phyloP scores from a whole-genome alignment of 2,113 vertebrate genomes.

The Odontesthes bonariensis region DNA sequence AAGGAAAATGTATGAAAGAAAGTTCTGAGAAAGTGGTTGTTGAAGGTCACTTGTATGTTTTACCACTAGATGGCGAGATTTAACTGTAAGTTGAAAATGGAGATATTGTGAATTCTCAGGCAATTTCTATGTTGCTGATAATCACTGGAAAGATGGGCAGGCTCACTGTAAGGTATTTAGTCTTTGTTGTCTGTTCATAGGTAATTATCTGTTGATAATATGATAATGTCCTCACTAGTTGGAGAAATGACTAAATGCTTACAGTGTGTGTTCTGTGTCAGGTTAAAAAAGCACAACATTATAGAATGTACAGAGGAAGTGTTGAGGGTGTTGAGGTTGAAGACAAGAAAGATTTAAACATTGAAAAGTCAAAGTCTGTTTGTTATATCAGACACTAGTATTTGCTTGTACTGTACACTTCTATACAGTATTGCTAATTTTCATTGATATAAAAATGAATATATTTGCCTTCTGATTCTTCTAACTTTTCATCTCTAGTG shows the following conservation, averaged over 20 bases:
- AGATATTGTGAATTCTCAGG: conserved; percentile 7
- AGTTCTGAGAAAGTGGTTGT: not conserved
- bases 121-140: conserved; percentile 1
- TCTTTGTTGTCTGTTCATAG: not conserved
- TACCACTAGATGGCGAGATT: conserved; percentile 71
- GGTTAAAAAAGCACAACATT: not conserved
- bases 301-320: conserved; percentile 23
- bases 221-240: not conserved
- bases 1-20: not conserved
- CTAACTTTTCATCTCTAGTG: not conserved
- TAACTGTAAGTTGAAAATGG: not conserved
- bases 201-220: not conserved
- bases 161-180: not conserved
- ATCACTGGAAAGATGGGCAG: conserved; percentile 14
- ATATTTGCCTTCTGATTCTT: not conserved
- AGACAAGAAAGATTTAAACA: not conserved
- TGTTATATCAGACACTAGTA: conserved; percentile 19
- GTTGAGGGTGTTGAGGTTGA: not conserved
- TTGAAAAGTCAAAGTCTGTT: conserved; percentile 4
- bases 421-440: conserved; percentile 20
- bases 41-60: conserved; percentile 21
- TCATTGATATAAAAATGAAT: not conserved
- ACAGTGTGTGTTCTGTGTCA: conserved; percentile 16
- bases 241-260: not conserved
- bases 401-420: conserved; percentile 5